Base-by-base conservation (phyloP, 2,113 vertebrate genomes). In the Actinemys pallida region DNA sequence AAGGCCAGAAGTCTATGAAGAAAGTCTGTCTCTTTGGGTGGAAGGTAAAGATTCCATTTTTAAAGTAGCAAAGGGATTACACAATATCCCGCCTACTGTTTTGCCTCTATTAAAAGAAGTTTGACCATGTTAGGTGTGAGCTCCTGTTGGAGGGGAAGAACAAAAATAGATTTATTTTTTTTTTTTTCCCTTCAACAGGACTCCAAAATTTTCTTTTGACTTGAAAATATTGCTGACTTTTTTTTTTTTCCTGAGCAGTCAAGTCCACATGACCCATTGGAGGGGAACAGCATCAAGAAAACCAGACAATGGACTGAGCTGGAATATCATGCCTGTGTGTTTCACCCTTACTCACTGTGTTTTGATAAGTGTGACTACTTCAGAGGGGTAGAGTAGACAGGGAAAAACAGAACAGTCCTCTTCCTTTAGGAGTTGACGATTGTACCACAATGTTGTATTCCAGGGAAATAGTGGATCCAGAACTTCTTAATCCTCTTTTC, bases 201-300 rank as follows among this genome's bases (percentile, higher is more conserved):
- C 81, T 89, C 39, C 54, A 45, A 87, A 83, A 82, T 52, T 56
- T n/a, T 50, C 53, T 90, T 96, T 89, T 57, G 25, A 19, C 53
- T 90, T 93, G 96, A 96, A 97, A 97, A 94, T 92, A 49, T 0
- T 96, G 85, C 95, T 42, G 9, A 49, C 84, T 2, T 53, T 79
- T 95, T n/a, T 47, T 20, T 16, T 47, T 20, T 16, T 31, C 54
- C 72, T 90, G 88, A 93, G 85, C 47, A 54, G 2, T 54, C 5
- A 8, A 87, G 87, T 87, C 88, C 91, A 56, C 81, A 17, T 96
- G 94, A 59, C 39, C 49, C 42, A 91, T 87, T 45, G 20, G 25
- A n/a, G 11, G 86, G 92, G 86, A 96, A 85, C 76, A 82, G 14
- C 56, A 85, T 29, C 81, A 90, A 88, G 47, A 59, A 69, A 92